phyloP scores from a whole-genome alignment of 1,140 invertebrate genomes.

The Alviniconcha marisindica region DNA sequence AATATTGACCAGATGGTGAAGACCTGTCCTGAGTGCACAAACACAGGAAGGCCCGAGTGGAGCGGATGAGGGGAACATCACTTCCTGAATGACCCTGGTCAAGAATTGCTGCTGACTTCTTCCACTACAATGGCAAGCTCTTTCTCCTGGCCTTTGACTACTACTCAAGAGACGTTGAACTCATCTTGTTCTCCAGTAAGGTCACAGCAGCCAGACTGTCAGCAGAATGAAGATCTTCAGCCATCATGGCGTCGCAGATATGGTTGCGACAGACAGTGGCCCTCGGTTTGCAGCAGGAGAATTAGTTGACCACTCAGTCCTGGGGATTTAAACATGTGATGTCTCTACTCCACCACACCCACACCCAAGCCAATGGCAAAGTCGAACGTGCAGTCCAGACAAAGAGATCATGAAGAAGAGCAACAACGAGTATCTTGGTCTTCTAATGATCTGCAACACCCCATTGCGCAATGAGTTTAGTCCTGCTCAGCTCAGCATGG shows the following conservation, averaged over 20 bases:
- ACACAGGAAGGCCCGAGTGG: constrained; percentile 20
- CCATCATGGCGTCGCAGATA: constrained; percentile 51
- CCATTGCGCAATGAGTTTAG: too few relatives aligned
- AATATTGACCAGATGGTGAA: constrained; percentile 26
- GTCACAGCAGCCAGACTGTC: neutral
- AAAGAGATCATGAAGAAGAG: neutral
- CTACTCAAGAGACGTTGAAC: constrained; percentile 47
- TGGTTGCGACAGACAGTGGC: too few relatives aligned
- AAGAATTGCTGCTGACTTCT: constrained; percentile 36
- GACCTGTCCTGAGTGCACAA: constrained; percentile 45
- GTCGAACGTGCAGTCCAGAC: constrained; percentile 14
- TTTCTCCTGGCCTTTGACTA: constrained; percentile 54
- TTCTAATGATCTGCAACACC: neutral
- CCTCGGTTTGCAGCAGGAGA: neutral
- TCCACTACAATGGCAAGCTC: constrained; percentile 33
- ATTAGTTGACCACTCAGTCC: too few relatives aligned
- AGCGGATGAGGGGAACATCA: constrained; percentile 41
- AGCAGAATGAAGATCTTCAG: constrained; percentile 52
- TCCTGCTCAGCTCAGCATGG: neutral
- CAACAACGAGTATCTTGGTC: neutral
- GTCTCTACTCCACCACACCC: too few relatives aligned
- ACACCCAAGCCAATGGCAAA: neutral
- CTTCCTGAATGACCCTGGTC: constrained; percentile 46
- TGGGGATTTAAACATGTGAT: too few relatives aligned
- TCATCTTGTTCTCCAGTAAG: neutral